Conservation (phyloP, 2,113 vertebrate genomes). For the Dipodomys spectabilis region DNA sequence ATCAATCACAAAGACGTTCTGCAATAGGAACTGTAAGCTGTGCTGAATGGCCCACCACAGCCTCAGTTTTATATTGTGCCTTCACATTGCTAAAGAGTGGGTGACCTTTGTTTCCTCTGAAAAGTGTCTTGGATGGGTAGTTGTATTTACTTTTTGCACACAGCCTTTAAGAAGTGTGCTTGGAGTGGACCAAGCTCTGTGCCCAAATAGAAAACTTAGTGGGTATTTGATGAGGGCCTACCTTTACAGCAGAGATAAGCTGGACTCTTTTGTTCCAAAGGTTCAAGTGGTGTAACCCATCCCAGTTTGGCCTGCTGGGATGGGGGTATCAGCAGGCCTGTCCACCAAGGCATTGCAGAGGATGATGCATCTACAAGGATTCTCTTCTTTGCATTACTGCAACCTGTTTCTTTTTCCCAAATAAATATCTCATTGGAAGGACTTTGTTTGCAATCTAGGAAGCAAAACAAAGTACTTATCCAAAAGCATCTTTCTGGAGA, state of each 20-base stretch:
- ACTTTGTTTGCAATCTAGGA: conserved; percentile 10
- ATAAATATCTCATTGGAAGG: not conserved
- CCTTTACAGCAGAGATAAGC: not conserved
- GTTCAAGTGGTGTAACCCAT: not conserved
- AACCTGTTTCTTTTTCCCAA: conserved; percentile 28
- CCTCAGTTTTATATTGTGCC: not conserved
- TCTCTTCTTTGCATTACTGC: not conserved
- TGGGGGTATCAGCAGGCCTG: not conserved
- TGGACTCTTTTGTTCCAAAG: not conserved
- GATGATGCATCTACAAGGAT: not conserved
- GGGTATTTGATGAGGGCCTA: not conserved
- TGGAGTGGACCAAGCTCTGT: too few relatives aligned
- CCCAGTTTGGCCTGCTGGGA: too few relatives aligned
- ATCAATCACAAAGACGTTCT: not conserved
- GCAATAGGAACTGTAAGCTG: not conserved
- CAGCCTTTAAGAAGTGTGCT: not conserved
- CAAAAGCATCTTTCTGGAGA: not conserved
- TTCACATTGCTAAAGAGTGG: not conserved
- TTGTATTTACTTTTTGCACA: not conserved
- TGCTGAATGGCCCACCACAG: fast-evolving
- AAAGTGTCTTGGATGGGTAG: not conserved
- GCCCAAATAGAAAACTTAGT: not conserved
- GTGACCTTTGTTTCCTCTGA: not conserved
- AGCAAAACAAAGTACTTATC: not conserved
- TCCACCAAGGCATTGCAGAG: not conserved